These are phyloP conservation scores for Amblyopsis hoosieri DNA, from an alignment of 2,797 vertebrate genomes.

Conservation along the genomic window DNA sequence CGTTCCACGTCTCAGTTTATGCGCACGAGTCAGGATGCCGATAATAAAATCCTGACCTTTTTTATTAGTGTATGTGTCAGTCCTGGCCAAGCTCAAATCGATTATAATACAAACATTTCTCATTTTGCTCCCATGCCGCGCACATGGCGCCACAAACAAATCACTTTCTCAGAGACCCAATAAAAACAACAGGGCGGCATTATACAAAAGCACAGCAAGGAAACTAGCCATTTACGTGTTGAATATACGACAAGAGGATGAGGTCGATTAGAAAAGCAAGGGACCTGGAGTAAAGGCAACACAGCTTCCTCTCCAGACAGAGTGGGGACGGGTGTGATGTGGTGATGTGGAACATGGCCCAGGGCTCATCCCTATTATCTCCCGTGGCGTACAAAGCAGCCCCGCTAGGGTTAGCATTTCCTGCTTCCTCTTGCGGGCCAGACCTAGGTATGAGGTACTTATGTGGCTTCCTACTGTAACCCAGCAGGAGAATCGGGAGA, in stretches of 20 bases:
- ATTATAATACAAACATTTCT: constrained; percentile 40
- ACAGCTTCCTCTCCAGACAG: constrained; percentile 61
- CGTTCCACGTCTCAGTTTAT: constrained; percentile 36
- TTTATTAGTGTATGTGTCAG: constrained; percentile 40
- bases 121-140: constrained; percentile 47
- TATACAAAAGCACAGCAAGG: constrained; percentile 1
- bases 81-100: constrained; percentile 25
- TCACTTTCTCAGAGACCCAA: constrained; percentile 4
- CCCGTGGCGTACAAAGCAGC: constrained; percentile 70
- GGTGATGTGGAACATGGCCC: constrained; percentile 61
- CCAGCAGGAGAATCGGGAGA: constrained; percentile 50
- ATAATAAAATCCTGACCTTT: constrained; percentile 45
- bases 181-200: not conserved
- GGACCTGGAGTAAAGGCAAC: constrained; percentile 29
- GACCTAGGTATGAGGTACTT: constrained; percentile 49
- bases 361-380: constrained; percentile 64
- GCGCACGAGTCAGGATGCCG: not conserved
- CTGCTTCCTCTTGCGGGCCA: constrained; percentile 62
- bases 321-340: constrained; percentile 37
- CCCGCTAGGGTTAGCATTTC: constrained; percentile 64
- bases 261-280: constrained; percentile 4
- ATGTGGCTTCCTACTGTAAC: constrained; percentile 55
- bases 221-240: not conserved
- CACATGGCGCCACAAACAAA: constrained; percentile 20
- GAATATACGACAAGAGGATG: not conserved